Percentiles rank a stretch among this genome's conserved stretches.
phyloP scores from a whole-genome alignment of 2,888 invertebrate species.

The Drosophila infuscata region DNA sequence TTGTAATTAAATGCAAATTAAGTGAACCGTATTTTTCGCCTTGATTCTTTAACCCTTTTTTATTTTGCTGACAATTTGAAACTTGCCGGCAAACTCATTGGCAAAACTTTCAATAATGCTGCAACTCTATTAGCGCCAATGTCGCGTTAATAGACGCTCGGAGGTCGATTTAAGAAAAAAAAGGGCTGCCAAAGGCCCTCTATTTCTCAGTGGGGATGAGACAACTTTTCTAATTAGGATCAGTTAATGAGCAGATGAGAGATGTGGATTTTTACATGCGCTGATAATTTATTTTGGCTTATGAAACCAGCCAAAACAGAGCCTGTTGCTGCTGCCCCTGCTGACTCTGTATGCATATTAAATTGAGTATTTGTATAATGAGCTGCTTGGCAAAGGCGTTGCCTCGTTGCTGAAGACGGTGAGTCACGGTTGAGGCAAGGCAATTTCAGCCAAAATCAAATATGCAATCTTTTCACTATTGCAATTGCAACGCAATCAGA shows the following conservation, averaged over 20 bases:
- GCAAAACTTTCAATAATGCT: constrained; percentile 60
- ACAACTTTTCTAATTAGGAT: constrained; percentile 75
- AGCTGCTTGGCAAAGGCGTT: constrained; percentile 44
- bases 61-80: constrained; percentile 57
- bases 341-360: constrained; percentile 46
- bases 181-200: background rate
- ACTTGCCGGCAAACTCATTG: constrained; percentile 61
- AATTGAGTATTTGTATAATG: constrained; percentile 42
- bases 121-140: constrained; percentile 66
- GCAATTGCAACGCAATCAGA: constrained; percentile 55
- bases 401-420: constrained; percentile 2
- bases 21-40: constrained; percentile 66
- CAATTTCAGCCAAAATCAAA: constrained; percentile 59
- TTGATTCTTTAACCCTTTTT: constrained; percentile 57
- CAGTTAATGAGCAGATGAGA: constrained; percentile 24
- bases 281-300: constrained; percentile 16
- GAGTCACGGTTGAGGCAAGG: constrained; percentile 26
- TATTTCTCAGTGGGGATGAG: constrained; percentile 29
- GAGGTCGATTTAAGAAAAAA: constrained; percentile 2
- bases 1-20: constrained; percentile 80
- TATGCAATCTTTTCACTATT: constrained; percentile 56
- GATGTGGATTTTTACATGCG: constrained; percentile 17
- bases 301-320: background rate
- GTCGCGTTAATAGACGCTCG: constrained; percentile 58
- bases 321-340: constrained; percentile 26